These are phyloP conservation scores for Diuraphis noxia DNA, from an alignment of 1,140 invertebrate genomes.

Conservation along the genomic window DNA sequence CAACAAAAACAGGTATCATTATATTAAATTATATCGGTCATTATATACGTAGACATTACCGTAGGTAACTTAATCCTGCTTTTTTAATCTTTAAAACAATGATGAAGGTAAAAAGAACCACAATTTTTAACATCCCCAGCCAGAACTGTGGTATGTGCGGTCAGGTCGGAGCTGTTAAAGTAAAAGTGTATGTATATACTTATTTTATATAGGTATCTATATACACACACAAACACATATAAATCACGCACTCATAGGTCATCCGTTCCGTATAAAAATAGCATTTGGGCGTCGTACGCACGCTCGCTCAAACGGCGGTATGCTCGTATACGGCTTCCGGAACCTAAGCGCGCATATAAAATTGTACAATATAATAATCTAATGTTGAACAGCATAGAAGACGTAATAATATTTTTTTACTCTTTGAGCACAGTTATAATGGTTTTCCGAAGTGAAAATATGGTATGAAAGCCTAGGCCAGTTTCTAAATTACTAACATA, in stretches of 20 bases:
- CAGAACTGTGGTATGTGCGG: background rate
- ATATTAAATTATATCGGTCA: background rate
- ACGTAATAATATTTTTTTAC: background rate
- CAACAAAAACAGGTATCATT: background rate
- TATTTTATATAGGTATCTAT: background rate
- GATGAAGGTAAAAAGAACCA: background rate
- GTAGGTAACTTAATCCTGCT: background rate
- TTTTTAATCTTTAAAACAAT: background rate
- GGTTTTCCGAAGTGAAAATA: background rate
- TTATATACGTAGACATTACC: background rate
- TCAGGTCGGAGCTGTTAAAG: background rate
- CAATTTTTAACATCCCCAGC: background rate
- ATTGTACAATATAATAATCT: background rate
- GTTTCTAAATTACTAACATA: background rate
- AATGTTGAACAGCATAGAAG: background rate
- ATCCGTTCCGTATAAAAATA: slow-evolving; percentile 20
- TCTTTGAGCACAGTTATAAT: background rate
- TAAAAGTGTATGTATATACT: background rate
- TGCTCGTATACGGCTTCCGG: slow-evolving; percentile 46
- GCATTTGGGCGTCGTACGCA: background rate
- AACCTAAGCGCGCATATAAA: background rate
- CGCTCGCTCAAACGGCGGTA: background rate
- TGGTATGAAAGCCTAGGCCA: background rate
- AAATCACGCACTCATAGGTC: background rate
- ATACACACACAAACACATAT: background rate